Evolutionary conservation across 2,888 invertebrate species (phyloP).

Genomic region (Cephalotes varians): DNA sequence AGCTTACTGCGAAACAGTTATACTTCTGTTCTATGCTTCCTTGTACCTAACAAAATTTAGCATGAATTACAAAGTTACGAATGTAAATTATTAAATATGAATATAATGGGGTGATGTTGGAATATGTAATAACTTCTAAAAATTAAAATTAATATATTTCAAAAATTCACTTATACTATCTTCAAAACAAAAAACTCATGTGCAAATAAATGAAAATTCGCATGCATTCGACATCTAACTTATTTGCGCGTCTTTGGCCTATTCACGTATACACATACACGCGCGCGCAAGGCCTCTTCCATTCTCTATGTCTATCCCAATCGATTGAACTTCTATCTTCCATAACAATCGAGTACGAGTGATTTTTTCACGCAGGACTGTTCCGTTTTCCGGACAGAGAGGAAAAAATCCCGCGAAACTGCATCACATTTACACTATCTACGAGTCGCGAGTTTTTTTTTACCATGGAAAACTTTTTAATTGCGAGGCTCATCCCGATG

Average conservation of each 20-base stretch:
- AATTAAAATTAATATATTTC: not conserved
- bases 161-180: not conserved
- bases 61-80: constrained; percentile 12
- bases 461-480: constrained; percentile 83
- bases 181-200: not conserved
- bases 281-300: too few species aligned
- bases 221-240: not conserved
- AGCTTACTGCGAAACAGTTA: constrained; percentile 21
- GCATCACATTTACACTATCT: constrained; percentile 46
- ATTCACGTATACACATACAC: too few species aligned
- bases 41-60: constrained; percentile 2
- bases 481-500: constrained; percentile 79
- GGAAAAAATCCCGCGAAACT: constrained; percentile 32
- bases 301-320: constrained; percentile 1
- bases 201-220: not conserved
- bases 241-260: not conserved
- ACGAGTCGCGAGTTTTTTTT: constrained; percentile 54
- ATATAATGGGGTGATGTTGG: not conserved
- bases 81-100: constrained; percentile 5
- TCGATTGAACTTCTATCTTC: constrained; percentile 37
- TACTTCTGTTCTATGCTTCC: not conserved
- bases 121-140: not conserved
- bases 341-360: constrained; percentile 61
- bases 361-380: constrained; percentile 68
- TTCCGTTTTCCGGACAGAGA: constrained; percentile 24